Percentiles rank a stretch among this genome's conserved stretches.
Evolutionary conservation across 2,113 vertebrate species (phyloP).

Genomic region (Rattus norvegicus): DNA sequence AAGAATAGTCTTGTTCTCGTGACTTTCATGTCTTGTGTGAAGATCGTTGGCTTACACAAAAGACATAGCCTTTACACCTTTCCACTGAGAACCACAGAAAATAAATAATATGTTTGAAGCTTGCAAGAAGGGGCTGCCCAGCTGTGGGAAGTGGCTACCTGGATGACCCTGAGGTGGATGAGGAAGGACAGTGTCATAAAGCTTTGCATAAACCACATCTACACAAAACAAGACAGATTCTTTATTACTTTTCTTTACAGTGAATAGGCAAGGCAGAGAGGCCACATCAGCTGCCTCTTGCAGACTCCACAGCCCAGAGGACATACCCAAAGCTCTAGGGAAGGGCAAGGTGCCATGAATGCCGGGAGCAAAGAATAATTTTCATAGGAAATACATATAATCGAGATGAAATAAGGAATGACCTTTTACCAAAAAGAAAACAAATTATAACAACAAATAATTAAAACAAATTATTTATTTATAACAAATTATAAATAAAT

Average conservation of each 20-base stretch:
- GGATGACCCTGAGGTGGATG: neutral
- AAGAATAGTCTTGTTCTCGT: neutral
- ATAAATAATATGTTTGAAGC: neutral
- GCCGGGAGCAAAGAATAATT: neutral
- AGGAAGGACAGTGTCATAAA: neutral
- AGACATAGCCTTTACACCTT: neutral
- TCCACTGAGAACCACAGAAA: neutral
- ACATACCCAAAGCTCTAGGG: accelerated
- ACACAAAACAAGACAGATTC: neutral
- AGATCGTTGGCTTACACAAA: neutral
- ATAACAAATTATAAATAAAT: neutral
- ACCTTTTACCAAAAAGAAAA: neutral
- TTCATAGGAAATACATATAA: neutral
- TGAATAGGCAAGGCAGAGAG: neutral
- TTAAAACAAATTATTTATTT: too few relatives aligned
- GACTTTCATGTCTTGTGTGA: neutral
- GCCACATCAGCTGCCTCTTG: slow-evolving; percentile 49
- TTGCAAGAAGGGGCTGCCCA: neutral
- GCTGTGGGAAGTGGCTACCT: neutral
- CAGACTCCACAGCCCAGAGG: neutral
- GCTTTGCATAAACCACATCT: slow-evolving; percentile 12
- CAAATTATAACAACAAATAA: too few relatives aligned
- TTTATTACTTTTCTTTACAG: neutral
- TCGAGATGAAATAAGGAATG: neutral
- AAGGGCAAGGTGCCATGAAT: accelerated